Conservation (phyloP, 2,888 invertebrate species). For the Protodeltote pygarga region DNA sequence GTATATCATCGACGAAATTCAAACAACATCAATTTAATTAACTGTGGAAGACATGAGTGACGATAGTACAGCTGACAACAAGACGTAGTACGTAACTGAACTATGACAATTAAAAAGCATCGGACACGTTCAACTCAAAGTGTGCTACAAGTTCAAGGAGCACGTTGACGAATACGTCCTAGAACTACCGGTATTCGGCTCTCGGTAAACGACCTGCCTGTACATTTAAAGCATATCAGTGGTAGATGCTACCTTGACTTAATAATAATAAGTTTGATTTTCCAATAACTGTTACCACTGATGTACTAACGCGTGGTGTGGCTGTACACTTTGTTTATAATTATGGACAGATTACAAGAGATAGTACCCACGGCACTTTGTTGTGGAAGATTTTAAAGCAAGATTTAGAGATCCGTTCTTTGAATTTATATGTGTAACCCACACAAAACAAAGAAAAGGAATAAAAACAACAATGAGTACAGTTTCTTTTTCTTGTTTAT, state of each 20-base stretch:
- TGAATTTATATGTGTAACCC: no score
- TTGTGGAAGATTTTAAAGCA: background rate
- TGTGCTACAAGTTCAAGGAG: slow-evolving; percentile 66
- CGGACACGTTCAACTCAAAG: slow-evolving; percentile 51
- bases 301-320: slow-evolving; percentile 14
- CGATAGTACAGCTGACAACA: slow-evolving; percentile 6
- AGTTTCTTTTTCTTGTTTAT: no score
- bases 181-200: slow-evolving; percentile 46
- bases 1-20: no score
- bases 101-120: slow-evolving; percentile 22
- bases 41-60: no score
- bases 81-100: slow-evolving; percentile 21
- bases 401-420: no score
- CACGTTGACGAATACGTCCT: slow-evolving; percentile 51
- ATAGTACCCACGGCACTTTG: background rate
- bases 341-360: background rate
- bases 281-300: background rate
- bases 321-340: slow-evolving; percentile 12
- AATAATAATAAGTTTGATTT: no score
- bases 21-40: background rate
- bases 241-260: no score
- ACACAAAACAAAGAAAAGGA: no score
- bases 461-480: no score
- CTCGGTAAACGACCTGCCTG: slow-evolving; percentile 50
- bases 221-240: no score